These are phyloP conservation scores for Smittia sp. DNA, from an alignment of 2,888 invertebrate species.

Conservation along the genomic window DNA sequence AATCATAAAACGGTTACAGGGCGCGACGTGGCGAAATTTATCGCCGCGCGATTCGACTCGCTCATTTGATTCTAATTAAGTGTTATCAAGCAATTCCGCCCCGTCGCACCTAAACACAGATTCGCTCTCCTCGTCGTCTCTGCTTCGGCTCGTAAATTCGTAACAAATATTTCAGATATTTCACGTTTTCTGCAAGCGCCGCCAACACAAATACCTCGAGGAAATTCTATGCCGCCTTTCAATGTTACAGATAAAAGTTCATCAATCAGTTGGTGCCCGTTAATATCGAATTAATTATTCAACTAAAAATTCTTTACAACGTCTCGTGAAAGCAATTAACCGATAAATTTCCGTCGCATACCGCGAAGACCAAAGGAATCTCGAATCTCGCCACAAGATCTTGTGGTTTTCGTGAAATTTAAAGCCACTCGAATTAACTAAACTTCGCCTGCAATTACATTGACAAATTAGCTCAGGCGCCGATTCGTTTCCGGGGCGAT, in stretches of 20 bases:
- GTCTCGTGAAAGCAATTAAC: conserved; percentile 38
- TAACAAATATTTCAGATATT: conserved; percentile 37
- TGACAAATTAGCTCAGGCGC: conserved; percentile 19
- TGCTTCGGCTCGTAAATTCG: background rate
- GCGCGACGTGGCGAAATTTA: conserved; percentile 14
- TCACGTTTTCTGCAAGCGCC: conserved; percentile 30
- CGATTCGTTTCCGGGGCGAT: conserved; percentile 16
- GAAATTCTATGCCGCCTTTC: conserved; percentile 35
- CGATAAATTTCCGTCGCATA: conserved; percentile 39
- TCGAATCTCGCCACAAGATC: background rate
- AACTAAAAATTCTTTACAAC: background rate
- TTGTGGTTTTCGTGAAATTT: background rate
- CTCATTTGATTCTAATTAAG: conserved; percentile 19
- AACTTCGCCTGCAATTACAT: conserved; percentile 14
- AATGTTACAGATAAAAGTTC: conserved; percentile 34
- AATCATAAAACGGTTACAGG: background rate
- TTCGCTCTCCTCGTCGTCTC: conserved; percentile 1
- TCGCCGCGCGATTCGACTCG: background rate
- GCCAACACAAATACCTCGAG: conserved; percentile 39
- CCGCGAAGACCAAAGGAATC: conserved; percentile 2
- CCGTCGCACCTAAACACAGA: background rate
- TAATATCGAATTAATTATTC: conserved; percentile 2
- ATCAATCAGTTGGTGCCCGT: conserved; percentile 28
- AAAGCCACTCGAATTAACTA: background rate
- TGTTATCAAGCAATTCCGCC: background rate